Evolutionary conservation across 2,113 vertebrate genomes (phyloP).

Genomic region (Phylloscopus whistleri): DNA sequence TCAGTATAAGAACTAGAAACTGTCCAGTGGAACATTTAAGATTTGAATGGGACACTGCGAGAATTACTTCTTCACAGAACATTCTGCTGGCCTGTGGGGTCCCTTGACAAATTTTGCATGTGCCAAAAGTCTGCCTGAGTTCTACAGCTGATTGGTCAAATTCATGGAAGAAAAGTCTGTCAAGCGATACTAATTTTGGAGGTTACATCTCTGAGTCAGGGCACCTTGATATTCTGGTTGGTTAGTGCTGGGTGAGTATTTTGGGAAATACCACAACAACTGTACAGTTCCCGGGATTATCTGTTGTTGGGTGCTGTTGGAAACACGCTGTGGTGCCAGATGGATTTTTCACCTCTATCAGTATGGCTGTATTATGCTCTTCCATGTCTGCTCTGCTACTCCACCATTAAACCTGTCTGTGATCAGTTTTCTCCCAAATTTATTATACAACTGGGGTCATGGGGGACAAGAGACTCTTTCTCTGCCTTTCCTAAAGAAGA

Average conservation of each 20-base stretch:
- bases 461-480: background rate
- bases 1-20: background rate
- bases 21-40: background rate
- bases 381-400: background rate
- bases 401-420: accelerated
- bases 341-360: background rate
- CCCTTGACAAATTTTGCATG: background rate
- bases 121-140: background rate
- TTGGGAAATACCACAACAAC: background rate
- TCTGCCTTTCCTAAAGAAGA: background rate
- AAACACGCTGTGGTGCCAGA: background rate
- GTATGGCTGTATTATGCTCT: background rate
- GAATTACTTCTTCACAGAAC: background rate
- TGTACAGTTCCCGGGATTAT: background rate
- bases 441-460: background rate
- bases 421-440: background rate
- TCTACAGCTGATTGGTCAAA: background rate
- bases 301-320: background rate
- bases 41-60: background rate
- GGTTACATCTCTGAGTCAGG: background rate
- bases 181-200: background rate
- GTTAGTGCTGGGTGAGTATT: background rate
- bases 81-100: background rate
- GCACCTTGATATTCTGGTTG: background rate
- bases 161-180: background rate